Conservation (phyloP, 1,140 invertebrate species). For the Drosophila sturtevanti region DNA sequence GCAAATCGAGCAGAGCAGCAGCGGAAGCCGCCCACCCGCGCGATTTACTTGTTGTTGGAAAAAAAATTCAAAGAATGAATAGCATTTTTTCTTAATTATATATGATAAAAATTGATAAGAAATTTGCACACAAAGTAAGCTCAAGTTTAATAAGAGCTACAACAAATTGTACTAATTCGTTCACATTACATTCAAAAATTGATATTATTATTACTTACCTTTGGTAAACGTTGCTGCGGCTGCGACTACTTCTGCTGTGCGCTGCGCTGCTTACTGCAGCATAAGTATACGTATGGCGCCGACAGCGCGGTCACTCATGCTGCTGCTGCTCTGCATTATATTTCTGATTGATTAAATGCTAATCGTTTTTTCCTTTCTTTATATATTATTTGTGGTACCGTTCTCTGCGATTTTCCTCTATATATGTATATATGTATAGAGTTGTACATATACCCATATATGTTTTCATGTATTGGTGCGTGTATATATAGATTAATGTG, state of each 20-base stretch:
- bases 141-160: neutral
- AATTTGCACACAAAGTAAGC: neutral
- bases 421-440: no score
- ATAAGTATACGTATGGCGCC: constrained; percentile 48
- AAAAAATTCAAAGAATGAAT: constrained; percentile 4
- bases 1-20: neutral
- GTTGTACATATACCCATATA: constrained; percentile 23
- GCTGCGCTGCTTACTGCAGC: constrained; percentile 45
- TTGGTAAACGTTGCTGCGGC: constrained; percentile 71
- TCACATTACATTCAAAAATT: no score
- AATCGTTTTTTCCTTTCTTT: constrained; percentile 49
- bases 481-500: constrained; percentile 2
- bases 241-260: constrained; percentile 30
- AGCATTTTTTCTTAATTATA: constrained; percentile 1
- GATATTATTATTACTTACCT: constrained; percentile 52
- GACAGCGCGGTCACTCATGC: constrained; percentile 24
- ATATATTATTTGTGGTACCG: constrained; percentile 13
- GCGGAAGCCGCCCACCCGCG: neutral
- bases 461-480: constrained; percentile 29
- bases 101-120: neutral
- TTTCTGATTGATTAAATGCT: constrained; percentile 52
- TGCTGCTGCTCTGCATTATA: constrained; percentile 48
- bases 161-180: neutral
- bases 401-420: constrained; percentile 7
- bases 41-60: neutral